Conservation (phyloP, 2,888 invertebrate species). For the Melinopterus prodromus region DNA sequence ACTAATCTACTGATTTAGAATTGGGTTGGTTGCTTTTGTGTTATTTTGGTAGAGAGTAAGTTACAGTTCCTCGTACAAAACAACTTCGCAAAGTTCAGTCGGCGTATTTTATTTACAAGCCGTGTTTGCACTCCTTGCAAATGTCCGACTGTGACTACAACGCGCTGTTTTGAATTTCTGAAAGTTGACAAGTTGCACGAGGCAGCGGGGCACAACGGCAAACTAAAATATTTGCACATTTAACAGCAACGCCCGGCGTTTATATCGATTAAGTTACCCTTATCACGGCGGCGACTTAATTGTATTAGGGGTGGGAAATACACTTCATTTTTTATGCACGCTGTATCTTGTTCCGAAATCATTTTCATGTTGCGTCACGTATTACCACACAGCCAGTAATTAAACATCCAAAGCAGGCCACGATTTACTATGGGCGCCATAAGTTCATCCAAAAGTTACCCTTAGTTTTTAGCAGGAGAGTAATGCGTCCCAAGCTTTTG, state of each 20-base stretch:
- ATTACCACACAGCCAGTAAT: not conserved
- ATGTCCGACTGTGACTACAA: not conserved
- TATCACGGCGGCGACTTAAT: not conserved
- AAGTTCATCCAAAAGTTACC: no score
- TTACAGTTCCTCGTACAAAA: not conserved
- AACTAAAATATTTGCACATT: slow-evolving; percentile 4
- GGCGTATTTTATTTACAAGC: not conserved
- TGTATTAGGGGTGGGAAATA: not conserved
- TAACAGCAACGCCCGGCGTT: not conserved
- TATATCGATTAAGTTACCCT: not conserved
- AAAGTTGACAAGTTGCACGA: not conserved
- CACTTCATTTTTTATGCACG: not conserved
- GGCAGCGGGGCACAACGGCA: not conserved
- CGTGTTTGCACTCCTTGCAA: not conserved
- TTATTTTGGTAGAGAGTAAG: not conserved
- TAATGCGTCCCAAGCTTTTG: no score
- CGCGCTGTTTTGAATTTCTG: not conserved
- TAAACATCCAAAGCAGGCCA: no score
- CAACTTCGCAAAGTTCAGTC: not conserved
- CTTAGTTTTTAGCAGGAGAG: no score
- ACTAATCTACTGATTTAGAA: not conserved
- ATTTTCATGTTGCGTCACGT: not conserved
- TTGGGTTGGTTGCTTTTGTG: not conserved
- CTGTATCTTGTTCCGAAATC: not conserved
- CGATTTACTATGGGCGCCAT: no score